phyloP scores from a whole-genome alignment of 2,113 vertebrate species.

The Clinocottus analis region DNA sequence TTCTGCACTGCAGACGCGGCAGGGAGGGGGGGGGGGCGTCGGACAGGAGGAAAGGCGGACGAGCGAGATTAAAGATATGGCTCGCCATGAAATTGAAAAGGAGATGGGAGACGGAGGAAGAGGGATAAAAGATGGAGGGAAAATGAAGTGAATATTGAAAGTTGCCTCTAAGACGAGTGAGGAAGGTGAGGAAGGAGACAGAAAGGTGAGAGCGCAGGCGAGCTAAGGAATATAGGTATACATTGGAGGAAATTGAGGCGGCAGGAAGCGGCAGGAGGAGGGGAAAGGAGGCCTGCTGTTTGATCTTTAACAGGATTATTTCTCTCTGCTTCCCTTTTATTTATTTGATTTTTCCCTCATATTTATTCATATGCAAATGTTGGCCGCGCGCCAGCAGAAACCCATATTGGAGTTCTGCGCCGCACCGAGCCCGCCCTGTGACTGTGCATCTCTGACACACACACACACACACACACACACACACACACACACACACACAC shows the following conservation, averaged over 20 bases:
- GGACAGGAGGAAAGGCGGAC: conserved; percentile 50
- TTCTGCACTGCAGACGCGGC: conserved; percentile 72
- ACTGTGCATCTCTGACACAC: conserved; percentile 52
- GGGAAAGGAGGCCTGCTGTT: conserved; percentile 68
- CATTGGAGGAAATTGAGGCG: conserved; percentile 62
- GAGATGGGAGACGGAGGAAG: conserved; percentile 56
- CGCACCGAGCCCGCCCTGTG: conserved; percentile 54
- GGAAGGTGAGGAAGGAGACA: conserved; percentile 30
- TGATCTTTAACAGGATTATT: conserved; percentile 84
- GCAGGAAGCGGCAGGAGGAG: conserved; percentile 52
- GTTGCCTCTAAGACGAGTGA: conserved; percentile 21
- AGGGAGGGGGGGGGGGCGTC: conserved; percentile 29
- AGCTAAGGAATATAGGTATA: conserved; percentile 59
- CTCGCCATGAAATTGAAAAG: conserved; percentile 68
- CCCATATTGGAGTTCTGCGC: conserved; percentile 48
- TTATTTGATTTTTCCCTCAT: conserved; percentile 73
- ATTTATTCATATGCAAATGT: conserved; percentile 79
- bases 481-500: conserved; percentile 21
- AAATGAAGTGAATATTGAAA: conserved; percentile 48
- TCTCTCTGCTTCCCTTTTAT: conserved; percentile 72
- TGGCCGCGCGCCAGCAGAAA: conserved; percentile 61
- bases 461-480: conserved; percentile 15
- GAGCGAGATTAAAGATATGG: conserved; percentile 72
- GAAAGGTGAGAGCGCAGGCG: conserved; percentile 14
- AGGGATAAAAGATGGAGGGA: conserved; percentile 39